Conservation (phyloP, 2,888 invertebrate genomes). For the Galerucella nymphaeae region DNA sequence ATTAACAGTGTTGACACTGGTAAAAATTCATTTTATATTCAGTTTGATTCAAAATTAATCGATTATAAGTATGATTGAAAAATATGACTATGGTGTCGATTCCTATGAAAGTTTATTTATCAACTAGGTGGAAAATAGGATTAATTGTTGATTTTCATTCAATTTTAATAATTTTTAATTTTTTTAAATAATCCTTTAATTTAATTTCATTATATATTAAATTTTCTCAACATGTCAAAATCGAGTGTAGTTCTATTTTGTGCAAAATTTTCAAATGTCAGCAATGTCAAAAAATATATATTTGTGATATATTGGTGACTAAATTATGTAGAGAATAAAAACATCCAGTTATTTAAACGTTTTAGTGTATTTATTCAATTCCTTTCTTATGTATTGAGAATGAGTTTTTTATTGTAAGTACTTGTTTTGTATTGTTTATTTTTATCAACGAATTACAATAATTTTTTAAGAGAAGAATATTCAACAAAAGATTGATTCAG, state of each 20-base stretch:
- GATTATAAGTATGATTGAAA: no score
- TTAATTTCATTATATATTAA: no score
- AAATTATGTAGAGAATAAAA: slow-evolving; percentile 6
- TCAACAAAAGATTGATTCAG: background rate
- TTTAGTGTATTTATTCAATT: background rate
- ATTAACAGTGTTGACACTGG: no score
- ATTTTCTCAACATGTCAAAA: no score
- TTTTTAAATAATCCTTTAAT: no score
- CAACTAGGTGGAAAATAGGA: no score
- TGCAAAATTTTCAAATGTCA: slow-evolving; percentile 2
- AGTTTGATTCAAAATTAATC: background rate
- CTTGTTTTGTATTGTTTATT: slow-evolving; percentile 45
- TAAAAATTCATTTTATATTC: background rate
- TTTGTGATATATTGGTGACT: background rate
- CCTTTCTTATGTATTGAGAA: slow-evolving; percentile 28
- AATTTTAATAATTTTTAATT: no score
- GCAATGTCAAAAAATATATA: background rate
- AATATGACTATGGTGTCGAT: background rate
- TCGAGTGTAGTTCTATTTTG: background rate
- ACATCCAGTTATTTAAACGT: background rate
- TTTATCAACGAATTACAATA: slow-evolving; percentile 30
- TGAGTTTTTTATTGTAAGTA: slow-evolving; percentile 75
- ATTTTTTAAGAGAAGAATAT: slow-evolving; percentile 18
- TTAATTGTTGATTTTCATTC: no score
- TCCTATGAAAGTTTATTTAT: background rate